Evolutionary conservation across 2,888 invertebrate genomes (phyloP).

Genomic region (Agrochola circellaris): DNA sequence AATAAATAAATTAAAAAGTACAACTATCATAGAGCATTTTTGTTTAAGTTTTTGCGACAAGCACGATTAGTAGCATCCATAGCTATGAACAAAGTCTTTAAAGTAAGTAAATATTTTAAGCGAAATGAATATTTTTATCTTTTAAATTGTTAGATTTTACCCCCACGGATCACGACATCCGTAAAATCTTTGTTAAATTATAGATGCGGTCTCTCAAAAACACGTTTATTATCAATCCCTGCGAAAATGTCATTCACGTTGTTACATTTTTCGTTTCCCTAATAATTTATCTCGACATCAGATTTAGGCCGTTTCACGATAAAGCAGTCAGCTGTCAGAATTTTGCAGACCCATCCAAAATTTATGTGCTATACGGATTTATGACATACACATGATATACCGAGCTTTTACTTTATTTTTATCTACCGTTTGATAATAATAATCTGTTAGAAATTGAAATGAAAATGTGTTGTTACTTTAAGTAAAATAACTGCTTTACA

Average conservation of each 20-base stretch:
- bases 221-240: slow-evolving; percentile 15
- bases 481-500: neutral
- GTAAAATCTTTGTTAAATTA: neutral
- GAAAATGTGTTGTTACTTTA: neutral
- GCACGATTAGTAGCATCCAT: too few relatives aligned
- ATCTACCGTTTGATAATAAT: slow-evolving; percentile 18
- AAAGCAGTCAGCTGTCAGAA: slow-evolving; percentile 60
- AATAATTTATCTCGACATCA: slow-evolving; percentile 57
- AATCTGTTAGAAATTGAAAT: slow-evolving; percentile 13
- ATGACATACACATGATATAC: slow-evolving; percentile 47
- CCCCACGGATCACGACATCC: neutral
- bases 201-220: neutral
- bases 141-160: too few relatives aligned
- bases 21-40: too few relatives aligned
- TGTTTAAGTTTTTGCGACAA: too few relatives aligned
- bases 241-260: slow-evolving; percentile 16
- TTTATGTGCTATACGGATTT: slow-evolving; percentile 59
- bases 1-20: too few relatives aligned
- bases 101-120: too few relatives aligned
- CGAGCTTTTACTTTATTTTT: slow-evolving; percentile 27
- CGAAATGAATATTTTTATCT: too few relatives aligned
- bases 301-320: slow-evolving; percentile 49
- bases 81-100: too few relatives aligned
- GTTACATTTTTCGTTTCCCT: slow-evolving; percentile 30
- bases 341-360: slow-evolving; percentile 56